phyloP scores from a whole-genome alignment of 2,888 invertebrate species.

The Diadegma fenestrale region DNA sequence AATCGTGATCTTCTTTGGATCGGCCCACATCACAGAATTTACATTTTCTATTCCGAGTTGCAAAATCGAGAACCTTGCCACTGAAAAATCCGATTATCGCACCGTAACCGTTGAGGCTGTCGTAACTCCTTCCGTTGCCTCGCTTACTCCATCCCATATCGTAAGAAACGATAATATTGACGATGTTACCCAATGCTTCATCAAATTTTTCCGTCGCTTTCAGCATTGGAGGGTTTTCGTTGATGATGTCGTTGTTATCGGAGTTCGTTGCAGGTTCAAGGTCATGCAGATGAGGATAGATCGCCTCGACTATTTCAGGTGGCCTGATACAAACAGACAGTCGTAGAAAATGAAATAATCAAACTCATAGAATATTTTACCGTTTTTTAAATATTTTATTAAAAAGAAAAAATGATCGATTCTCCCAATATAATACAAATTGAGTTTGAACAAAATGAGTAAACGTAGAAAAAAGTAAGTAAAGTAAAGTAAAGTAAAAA shows the following conservation, averaged over 20 bases:
- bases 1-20: conserved; percentile 70
- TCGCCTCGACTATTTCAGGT: conserved; percentile 22
- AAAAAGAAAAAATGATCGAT: not conserved
- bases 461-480: no score
- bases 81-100: conserved; percentile 72
- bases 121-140: conserved; percentile 57
- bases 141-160: no score
- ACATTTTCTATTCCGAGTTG: conserved; percentile 73
- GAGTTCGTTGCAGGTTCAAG: conserved; percentile 26
- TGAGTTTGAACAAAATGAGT: not conserved
- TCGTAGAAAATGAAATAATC: conserved; percentile 31
- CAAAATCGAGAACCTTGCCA: conserved; percentile 73
- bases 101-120: conserved; percentile 73
- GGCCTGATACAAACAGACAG: conserved; percentile 29
- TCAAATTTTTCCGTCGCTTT: conserved; percentile 41
- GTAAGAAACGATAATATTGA: conserved; percentile 73
- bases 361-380: conserved; percentile 19
- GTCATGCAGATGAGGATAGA: conserved; percentile 39
- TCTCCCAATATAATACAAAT: conserved; percentile 6
- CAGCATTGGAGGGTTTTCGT: conserved; percentile 32
- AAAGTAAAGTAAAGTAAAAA: no score
- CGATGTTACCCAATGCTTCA: conserved; percentile 46
- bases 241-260: conserved; percentile 8
- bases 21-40: conserved; percentile 67
- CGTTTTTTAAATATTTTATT: conserved; percentile 34